A percentile compares a stretch with the other conserved stretches of the same genome.
These are phyloP conservation scores for Podiceps cristatus DNA, from an alignment of 2,113 vertebrate species.

Conservation along the genomic window DNA sequence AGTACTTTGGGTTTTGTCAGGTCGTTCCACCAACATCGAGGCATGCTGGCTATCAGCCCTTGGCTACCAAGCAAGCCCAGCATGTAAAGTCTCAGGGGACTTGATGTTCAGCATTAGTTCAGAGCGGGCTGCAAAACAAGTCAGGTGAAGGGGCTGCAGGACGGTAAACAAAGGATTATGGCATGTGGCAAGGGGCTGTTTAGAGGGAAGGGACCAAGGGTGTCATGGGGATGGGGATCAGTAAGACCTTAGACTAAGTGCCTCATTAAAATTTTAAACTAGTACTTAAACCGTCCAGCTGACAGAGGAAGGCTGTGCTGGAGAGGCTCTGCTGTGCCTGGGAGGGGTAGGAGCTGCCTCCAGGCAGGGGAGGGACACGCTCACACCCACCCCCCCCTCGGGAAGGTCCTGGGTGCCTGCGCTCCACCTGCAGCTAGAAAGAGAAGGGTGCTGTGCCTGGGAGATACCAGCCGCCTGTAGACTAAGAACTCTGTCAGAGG, in stretches of 20 bases:
- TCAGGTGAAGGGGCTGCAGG: neutral
- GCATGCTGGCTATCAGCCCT: neutral
- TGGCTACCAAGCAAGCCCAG: neutral
- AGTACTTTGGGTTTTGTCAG: neutral
- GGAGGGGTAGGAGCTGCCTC: neutral
- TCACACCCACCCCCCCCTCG: neutral
- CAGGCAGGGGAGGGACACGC: neutral
- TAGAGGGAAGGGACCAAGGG: neutral
- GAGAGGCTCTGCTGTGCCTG: neutral
- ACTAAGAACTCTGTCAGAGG: neutral
- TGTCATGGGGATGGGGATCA: neutral
- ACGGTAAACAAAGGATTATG: neutral
- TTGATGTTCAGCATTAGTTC: neutral
- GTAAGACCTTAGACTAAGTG: neutral
- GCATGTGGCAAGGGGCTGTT: neutral
- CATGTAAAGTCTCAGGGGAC: neutral
- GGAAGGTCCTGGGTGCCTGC: neutral
- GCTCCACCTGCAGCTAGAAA: neutral
- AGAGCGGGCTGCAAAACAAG: neutral
- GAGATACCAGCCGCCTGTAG: neutral
- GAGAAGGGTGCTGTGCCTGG: neutral
- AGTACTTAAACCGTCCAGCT: neutral
- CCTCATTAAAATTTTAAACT: neutral
- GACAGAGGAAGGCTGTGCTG: neutral
- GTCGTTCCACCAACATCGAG: neutral